These are phyloP conservation scores for Corydoras sp. DNA, from an alignment of 2,113 vertebrate genomes.

Conservation along the genomic window DNA sequence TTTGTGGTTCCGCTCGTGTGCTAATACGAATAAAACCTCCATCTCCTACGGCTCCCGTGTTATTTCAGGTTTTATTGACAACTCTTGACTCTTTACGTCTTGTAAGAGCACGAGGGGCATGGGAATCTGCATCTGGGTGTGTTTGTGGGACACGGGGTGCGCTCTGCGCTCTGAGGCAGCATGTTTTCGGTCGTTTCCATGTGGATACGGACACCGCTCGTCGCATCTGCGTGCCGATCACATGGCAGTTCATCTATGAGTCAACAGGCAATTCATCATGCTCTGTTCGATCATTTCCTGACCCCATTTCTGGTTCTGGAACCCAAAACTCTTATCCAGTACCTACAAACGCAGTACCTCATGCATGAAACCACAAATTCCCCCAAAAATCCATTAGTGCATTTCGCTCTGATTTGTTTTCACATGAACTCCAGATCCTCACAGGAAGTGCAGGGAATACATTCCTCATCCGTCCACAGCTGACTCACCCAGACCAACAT, in stretches of 20 bases:
- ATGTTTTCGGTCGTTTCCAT: slow-evolving; percentile 9
- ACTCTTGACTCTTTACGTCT: neutral
- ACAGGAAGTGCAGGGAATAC: slow-evolving; percentile 17
- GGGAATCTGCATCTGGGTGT: slow-evolving; percentile 3
- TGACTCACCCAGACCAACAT: slow-evolving; percentile 20
- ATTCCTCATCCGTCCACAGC: slow-evolving; percentile 8
- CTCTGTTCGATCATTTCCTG: slow-evolving; percentile 10
- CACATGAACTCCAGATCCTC: neutral
- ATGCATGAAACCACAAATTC: neutral
- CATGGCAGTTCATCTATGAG: neutral
- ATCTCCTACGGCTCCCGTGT: too few relatives aligned
- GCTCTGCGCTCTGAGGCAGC: slow-evolving; percentile 3
- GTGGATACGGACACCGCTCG: neutral
- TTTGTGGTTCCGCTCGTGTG: too few relatives aligned
- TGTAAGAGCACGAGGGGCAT: neutral
- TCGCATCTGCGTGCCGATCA: neutral
- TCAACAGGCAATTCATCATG: slow-evolving; percentile 9
- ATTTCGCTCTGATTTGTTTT: neutral
- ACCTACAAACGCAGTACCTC: neutral
- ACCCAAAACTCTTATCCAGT: neutral
- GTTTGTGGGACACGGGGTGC: slow-evolving; percentile 18
- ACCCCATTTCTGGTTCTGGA: neutral
- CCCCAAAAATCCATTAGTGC: neutral
- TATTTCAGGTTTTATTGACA: too few relatives aligned
- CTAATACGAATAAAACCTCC: too few relatives aligned